Conservation (phyloP, 2,113 vertebrate species). For the Ctenomys sociabilis region DNA sequence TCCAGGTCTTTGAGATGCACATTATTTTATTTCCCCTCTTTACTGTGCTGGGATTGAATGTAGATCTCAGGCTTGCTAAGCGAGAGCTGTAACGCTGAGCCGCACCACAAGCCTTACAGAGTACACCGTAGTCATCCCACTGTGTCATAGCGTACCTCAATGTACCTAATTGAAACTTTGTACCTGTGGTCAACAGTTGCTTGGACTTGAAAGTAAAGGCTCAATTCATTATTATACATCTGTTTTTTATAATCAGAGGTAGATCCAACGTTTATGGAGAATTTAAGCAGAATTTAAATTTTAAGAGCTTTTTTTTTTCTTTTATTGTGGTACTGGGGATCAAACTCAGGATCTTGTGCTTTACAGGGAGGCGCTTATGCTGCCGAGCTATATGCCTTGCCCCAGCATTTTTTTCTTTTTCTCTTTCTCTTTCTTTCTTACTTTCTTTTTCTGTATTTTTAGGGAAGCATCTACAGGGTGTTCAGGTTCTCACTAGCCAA, state of each 20-base stretch:
- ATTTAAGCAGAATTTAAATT: constrained; percentile 2
- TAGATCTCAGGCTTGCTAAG: neutral
- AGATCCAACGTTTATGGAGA: neutral
- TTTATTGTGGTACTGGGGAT: neutral
- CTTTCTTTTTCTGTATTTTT: too few species aligned
- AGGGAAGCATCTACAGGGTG: too few species aligned
- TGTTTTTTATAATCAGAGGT: neutral
- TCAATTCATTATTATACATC: neutral
- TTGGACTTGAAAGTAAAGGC: neutral
- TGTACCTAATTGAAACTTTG: neutral
- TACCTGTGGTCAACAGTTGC: neutral
- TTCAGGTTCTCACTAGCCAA: too few species aligned
- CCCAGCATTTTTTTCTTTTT: too few species aligned
- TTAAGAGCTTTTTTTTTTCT: neutral
- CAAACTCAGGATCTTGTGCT: too few species aligned
- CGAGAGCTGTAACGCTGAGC: neutral
- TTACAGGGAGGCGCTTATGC: too few species aligned
- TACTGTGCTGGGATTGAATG: neutral
- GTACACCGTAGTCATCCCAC: too few species aligned
- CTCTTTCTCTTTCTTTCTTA: too few species aligned
- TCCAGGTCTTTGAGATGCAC: neutral
- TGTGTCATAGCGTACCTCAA: neutral
- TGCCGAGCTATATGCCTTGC: too few species aligned
- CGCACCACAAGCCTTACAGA: neutral
- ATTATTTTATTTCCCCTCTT: too few species aligned